Percentiles rank a stretch among this genome's conserved stretches.
These are phyloP conservation scores for Molanna angustata DNA, from an alignment of 2,888 invertebrate species.

Conservation along the genomic window DNA sequence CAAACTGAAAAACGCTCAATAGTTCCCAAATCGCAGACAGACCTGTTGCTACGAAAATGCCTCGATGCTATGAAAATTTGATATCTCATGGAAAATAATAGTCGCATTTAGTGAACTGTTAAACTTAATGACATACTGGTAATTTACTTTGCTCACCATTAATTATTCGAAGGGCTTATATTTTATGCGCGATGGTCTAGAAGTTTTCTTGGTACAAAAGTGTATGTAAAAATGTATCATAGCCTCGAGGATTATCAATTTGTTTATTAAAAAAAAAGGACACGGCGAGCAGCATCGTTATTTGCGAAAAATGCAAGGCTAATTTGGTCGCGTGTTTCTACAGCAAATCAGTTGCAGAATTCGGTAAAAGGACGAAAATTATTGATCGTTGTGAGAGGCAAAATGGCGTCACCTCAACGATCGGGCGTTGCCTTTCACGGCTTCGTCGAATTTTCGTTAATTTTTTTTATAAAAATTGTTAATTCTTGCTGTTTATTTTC, in stretches of 20 bases:
- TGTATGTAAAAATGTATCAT: slow-evolving; percentile 25
- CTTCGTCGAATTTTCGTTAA: slow-evolving; percentile 25
- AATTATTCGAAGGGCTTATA: slow-evolving; percentile 23
- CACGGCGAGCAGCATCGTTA: slow-evolving; percentile 15
- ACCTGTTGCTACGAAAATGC: slow-evolving; percentile 46
- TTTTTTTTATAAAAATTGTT: slow-evolving; percentile 23
- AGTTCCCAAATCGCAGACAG: slow-evolving; percentile 28
- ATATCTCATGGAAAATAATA: slow-evolving; percentile 53
- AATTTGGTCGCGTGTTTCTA: slow-evolving; percentile 18
- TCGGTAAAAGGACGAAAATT: slow-evolving; percentile 29
- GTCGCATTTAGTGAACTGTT: slow-evolving; percentile 59
- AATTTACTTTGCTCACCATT: slow-evolving; percentile 43
- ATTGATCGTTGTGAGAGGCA: slow-evolving; percentile 22
- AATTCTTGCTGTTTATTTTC: slow-evolving; percentile 17
- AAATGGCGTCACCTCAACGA: slow-evolving; percentile 23
- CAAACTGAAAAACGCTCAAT: no score
- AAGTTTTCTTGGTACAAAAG: slow-evolving; percentile 14
- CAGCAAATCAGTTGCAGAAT: slow-evolving; percentile 22
- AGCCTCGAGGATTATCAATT: slow-evolving; percentile 21
- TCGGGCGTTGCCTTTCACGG: slow-evolving; percentile 26
- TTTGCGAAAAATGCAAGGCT: slow-evolving; percentile 10
- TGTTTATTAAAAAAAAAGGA: slow-evolving; percentile 15
- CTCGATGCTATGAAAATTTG: slow-evolving; percentile 56
- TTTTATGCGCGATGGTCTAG: slow-evolving; percentile 28
- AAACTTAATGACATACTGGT: slow-evolving; percentile 57